A percentile compares a stretch with the other conserved stretches of the same genome.
Evolutionary conservation across 2,797 vertebrate genomes (phyloP).

Genomic region (Smutsia temminckii): DNA sequence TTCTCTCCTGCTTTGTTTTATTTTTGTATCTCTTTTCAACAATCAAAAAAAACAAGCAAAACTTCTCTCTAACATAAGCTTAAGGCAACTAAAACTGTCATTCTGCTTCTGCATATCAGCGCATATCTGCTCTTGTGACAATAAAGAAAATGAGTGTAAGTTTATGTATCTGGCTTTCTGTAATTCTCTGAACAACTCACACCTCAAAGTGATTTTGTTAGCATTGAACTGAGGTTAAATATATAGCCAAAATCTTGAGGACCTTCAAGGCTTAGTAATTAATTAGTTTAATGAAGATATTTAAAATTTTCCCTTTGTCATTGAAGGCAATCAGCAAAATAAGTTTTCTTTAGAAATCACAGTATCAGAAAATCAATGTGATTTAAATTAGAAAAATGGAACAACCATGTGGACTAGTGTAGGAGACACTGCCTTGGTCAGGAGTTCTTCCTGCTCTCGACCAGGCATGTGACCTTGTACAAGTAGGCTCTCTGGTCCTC

Average conservation of each 20-base stretch:
- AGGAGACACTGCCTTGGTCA: background rate
- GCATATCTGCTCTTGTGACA: background rate
- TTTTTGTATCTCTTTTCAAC: background rate
- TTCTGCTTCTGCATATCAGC: background rate
- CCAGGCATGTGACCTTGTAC: background rate
- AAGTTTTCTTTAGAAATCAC: background rate
- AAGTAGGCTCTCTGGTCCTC: background rate
- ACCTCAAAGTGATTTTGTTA: background rate
- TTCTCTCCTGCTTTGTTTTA: background rate
- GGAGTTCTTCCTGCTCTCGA: background rate
- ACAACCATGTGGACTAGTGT: background rate
- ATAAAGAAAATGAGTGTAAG: background rate
- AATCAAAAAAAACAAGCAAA: background rate
- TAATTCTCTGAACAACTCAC: background rate
- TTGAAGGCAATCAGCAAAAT: background rate
- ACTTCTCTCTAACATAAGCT: background rate
- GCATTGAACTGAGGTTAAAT: background rate
- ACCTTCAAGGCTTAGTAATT: slow-evolving; percentile 51
- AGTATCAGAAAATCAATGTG: background rate
- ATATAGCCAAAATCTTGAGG: background rate
- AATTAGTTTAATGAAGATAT: background rate
- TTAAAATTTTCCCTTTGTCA: background rate
- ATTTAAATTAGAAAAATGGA: background rate
- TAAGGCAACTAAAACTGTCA: slow-evolving; percentile 10
- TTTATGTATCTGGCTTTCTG: background rate